Evolutionary conservation across 1,140 invertebrate species (phyloP).

Genomic region (Spodoptera litura): DNA sequence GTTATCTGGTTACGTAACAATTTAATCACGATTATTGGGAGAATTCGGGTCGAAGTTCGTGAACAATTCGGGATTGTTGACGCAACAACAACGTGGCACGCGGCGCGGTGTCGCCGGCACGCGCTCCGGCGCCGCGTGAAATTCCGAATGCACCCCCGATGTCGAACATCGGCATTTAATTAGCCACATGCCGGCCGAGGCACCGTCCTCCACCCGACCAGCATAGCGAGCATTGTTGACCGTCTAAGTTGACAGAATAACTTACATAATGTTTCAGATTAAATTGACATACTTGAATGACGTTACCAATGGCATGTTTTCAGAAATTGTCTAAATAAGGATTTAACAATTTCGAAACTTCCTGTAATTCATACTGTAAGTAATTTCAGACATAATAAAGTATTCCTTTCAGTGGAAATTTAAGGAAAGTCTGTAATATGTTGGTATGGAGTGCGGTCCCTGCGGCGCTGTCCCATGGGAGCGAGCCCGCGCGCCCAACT

Average conservation of each 20-base stretch:
- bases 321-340: too few species aligned
- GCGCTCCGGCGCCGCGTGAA: constrained; percentile 66
- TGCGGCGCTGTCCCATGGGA: constrained; percentile 73
- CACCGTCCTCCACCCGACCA: constrained; percentile 66
- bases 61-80: constrained; percentile 75
- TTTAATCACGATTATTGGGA: constrained; percentile 37
- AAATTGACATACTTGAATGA: constrained; percentile 9
- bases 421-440: constrained; percentile 46
- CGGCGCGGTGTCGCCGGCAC: constrained; percentile 65
- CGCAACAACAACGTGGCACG: constrained; percentile 62
- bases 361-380: too few species aligned
- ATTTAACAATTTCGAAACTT: too few species aligned
- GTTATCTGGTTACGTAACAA: neutral
- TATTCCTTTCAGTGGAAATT: neutral
- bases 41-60: constrained; percentile 60
- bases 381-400: constrained; percentile 1
- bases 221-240: constrained; percentile 76
- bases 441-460: constrained; percentile 72
- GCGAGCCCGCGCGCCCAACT: constrained; percentile 82
- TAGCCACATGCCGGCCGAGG: constrained; percentile 78
- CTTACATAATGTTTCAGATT: constrained; percentile 53
- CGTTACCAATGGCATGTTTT: too few species aligned
- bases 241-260: constrained; percentile 72
- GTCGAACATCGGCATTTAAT: constrained; percentile 82
- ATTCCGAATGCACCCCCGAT: constrained; percentile 74